Percentiles rank a stretch among this genome's conserved stretches.
These are phyloP conservation scores for Sorex fumeus DNA, from an alignment of 2,113 vertebrate species.

Conservation along the genomic window DNA sequence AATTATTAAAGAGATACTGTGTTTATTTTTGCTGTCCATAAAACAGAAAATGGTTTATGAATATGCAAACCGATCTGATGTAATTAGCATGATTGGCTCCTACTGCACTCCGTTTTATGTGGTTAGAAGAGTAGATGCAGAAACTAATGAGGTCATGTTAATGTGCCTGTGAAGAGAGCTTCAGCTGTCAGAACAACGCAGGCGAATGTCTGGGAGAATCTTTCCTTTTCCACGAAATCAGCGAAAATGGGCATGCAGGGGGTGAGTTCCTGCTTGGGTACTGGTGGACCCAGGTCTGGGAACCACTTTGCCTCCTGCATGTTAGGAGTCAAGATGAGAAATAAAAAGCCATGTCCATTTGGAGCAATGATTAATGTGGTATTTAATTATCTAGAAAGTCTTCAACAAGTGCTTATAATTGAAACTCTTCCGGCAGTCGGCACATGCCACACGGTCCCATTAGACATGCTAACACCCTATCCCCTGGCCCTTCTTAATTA, in stretches of 20 bases:
- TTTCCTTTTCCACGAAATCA: constrained; percentile 77
- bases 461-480: constrained; percentile 77
- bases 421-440: constrained; percentile 78
- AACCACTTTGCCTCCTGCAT: constrained; percentile 67
- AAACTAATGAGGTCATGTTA: constrained; percentile 91
- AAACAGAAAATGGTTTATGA: constrained; percentile 90
- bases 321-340: constrained; percentile 42
- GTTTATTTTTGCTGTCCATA: constrained; percentile 91
- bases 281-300: not conserved
- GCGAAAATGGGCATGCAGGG: not conserved
- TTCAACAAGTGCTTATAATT: constrained; percentile 84
- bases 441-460: constrained; percentile 74
- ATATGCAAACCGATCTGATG: constrained; percentile 90
- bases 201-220: constrained; percentile 75
- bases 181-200: constrained; percentile 85
- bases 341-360: constrained; percentile 75
- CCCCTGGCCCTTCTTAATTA: constrained; percentile 82
- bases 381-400: constrained; percentile 88
- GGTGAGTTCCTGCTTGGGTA: constrained; percentile 57
- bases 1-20: constrained; percentile 89
- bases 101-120: constrained; percentile 86
- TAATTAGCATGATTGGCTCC: constrained; percentile 92
- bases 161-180: constrained; percentile 88
- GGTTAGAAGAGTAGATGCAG: constrained; percentile 87
- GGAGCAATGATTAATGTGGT: constrained; percentile 69